Percentiles rank a stretch among this genome's conserved stretches.
These are phyloP conservation scores for Telmatochromis sp. DNA, from an alignment of 2,113 vertebrate species.

Conservation along the genomic window DNA sequence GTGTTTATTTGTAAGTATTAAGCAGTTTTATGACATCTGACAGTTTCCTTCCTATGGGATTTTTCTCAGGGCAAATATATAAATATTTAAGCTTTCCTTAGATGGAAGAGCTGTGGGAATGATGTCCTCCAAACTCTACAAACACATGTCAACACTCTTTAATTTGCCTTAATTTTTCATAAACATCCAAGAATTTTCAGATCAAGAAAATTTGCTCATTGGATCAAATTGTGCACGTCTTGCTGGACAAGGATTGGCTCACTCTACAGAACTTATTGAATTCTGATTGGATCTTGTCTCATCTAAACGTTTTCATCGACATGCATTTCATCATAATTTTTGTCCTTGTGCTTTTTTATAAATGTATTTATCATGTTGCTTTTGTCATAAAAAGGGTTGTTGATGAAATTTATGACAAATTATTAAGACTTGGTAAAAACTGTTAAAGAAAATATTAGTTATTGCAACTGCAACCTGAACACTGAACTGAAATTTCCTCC, in stretches of 20 bases:
- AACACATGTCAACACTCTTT: not conserved
- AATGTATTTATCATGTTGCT: not conserved
- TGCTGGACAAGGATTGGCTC: not conserved
- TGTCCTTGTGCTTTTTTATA: not conserved
- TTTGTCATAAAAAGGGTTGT: not conserved
- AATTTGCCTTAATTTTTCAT: not conserved
- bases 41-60: not conserved
- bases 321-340: not conserved
- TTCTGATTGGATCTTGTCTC: not conserved
- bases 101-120: not conserved
- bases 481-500: not conserved
- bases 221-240: not conserved
- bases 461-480: not conserved
- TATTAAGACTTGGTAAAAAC: not conserved
- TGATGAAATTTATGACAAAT: rapidly evolving
- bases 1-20: not conserved
- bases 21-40: not conserved
- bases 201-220: not conserved
- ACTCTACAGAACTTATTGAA: not conserved
- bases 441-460: rapidly evolving
- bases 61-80: not conserved
- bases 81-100: not conserved
- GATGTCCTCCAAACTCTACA: not conserved
- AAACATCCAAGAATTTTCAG: not conserved
- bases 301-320: not conserved